Evolutionary conservation across 2,113 vertebrate species (phyloP), one percentile per base, ranked within the genome.

Genomic region (Cyphomyrus discorhynchus): DNA sequence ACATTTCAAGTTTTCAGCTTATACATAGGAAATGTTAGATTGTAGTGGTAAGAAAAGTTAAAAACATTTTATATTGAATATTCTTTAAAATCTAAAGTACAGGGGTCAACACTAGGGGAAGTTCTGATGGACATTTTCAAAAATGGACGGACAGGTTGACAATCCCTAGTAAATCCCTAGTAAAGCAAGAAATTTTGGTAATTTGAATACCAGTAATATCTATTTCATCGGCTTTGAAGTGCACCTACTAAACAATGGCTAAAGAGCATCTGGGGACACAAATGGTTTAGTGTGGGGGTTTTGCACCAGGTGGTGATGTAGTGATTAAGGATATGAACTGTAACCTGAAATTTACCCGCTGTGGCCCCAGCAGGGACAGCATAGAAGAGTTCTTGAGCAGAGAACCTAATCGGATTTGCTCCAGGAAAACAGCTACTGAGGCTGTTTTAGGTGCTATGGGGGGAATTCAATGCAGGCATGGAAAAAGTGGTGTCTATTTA

Each of bases 241-340:
- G 8, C 8, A 74, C 27, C 27, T 74, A 35, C 27, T 27, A 31
- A 74, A 31, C n/a, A 27, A 74, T 11, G n/a, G 2, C 62, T 31
- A 31, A 70, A 70, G 62, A 27, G 62, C 11, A 31, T 31, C 66
- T 70, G 66, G 66, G 3, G 10, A 31, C 66, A 70, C 5, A 27
- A 74, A 35, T 8, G 56, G n/a, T 70, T 70, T 70, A 10, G 11
- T 70, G 24, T 31, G 8, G 4, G n/a, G 66, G 66, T 74, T 27
- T 15, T 27, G 27, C 31, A 74, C 31, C 15, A 39, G 70, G 70
- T 39, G 10, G 70, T 66, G 24, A 66, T 77, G 70, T 77, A 77
- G 70, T 77, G 70, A 39, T 77, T 77, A 77, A 77, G 70, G n/a
- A 77, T 77, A 77, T 77, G 70, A 31, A 77, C 70, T 77, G 70